phyloP scores from a whole-genome alignment of 1,140 invertebrate genomes.

The Ips typographus region DNA sequence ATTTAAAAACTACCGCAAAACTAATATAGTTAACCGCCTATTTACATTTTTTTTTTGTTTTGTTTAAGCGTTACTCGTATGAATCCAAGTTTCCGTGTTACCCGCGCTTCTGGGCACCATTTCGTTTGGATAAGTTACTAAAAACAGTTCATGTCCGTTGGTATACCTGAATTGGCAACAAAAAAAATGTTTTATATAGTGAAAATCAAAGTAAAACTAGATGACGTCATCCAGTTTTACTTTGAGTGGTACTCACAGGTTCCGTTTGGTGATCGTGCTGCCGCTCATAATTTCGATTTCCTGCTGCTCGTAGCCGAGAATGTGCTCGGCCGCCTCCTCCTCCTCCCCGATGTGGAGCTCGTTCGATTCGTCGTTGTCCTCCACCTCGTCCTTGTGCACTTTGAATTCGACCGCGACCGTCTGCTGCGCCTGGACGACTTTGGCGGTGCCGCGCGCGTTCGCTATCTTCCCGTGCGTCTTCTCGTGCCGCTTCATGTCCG shows the following conservation, averaged over 20 bases:
- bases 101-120: conserved; percentile 30
- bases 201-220: conserved; percentile 5
- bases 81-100: conserved; percentile 36
- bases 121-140: conserved; percentile 43
- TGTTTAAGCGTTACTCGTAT: conserved; percentile 33
- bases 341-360: conserved; percentile 41
- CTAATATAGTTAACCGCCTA: too few relatives aligned
- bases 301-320: conserved; percentile 34
- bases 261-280: conserved; percentile 34
- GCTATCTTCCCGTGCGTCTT: conserved; percentile 63
- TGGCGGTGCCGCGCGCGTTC: conserved; percentile 6
- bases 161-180: conserved; percentile 44
- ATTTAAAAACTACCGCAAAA: conserved; percentile 7
- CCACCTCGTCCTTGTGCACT: conserved; percentile 36
- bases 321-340: conserved; percentile 36
- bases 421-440: conserved; percentile 8
- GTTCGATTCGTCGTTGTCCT: conserved; percentile 39
- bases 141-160: conserved; percentile 44
- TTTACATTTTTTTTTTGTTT: too few relatives aligned
- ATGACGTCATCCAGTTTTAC: too few relatives aligned
- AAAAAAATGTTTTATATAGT: conserved; percentile 10
- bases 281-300: conserved; percentile 35
- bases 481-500: conserved; percentile 87
- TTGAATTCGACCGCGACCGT: conserved; percentile 27
- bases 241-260: conserved; percentile 28